Percentiles rank a stretch among this genome's conserved stretches.
phyloP scores from a whole-genome alignment of 2,888 invertebrate species.

The Clanis bilineata region DNA sequence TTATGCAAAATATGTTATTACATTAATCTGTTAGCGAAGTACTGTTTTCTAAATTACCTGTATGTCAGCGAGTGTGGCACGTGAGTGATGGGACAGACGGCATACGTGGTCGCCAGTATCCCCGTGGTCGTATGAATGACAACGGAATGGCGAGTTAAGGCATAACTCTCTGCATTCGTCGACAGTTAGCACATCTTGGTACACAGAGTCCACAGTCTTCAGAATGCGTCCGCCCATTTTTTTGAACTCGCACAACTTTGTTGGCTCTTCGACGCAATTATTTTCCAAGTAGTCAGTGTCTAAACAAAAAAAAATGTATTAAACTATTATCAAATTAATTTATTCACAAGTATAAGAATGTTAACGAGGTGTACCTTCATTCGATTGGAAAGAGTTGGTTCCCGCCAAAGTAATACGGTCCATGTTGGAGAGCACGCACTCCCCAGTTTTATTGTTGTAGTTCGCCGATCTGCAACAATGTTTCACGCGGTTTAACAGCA shows the following conservation, averaged over 20 bases:
- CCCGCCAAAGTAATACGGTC: constrained; percentile 94
- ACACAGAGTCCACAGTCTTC: constrained; percentile 96
- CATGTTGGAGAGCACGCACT: constrained; percentile 95
- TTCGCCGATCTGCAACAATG: constrained; percentile 91
- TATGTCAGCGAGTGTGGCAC: constrained; percentile 93
- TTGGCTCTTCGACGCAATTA: constrained; percentile 96
- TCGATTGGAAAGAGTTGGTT: constrained; percentile 88
- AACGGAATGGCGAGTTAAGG: constrained; percentile 93
- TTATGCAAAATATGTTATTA: not conserved
- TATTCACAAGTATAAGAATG: constrained; percentile 1
- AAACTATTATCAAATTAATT: constrained; percentile 18
- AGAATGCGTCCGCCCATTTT: constrained; percentile 93
- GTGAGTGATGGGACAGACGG: constrained; percentile 94
- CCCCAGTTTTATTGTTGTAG: constrained; percentile 92
- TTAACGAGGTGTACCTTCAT: constrained; percentile 74
- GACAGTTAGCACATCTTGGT: constrained; percentile 92
- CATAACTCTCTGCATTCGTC: constrained; percentile 95
- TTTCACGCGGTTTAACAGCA: constrained; percentile 56
- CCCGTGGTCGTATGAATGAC: constrained; percentile 96
- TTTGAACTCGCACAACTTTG: constrained; percentile 96
- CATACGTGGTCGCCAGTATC: constrained; percentile 97
- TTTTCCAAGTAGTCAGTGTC: constrained; percentile 93
- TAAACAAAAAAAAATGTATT: constrained; percentile 35
- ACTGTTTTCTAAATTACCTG: constrained; percentile 79
- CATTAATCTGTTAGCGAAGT: not conserved